Base-by-base conservation (phyloP, 2,888 invertebrate genomes). In the Cyclophora albipunctata region DNA sequence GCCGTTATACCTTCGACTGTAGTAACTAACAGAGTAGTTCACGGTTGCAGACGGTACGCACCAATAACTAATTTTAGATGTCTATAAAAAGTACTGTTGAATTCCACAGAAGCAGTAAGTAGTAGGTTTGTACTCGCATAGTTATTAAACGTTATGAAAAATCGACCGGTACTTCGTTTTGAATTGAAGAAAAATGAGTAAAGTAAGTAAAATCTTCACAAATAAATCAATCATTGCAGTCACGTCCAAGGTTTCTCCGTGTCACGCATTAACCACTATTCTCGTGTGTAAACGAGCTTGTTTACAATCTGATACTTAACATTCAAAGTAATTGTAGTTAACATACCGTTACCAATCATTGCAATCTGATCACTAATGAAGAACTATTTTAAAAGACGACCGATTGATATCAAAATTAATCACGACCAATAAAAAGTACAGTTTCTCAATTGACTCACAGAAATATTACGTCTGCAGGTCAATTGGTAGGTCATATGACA, bases 31-130 rank as follows among this genome's bases (percentile, higher is more conserved):
- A 20, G 20, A 20, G 20, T 20, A 37, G 37, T 37, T 37, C 37
- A 37, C 37, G 4, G 5, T 37, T 45, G 42, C 40, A 34, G 40
- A 46, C 44, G n/a, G 40, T 50, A 47, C 46, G 41, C 45, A 34
- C 42, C 67, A 69, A 69, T 72, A 71, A 64, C 75, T 80, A 81
- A 71, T 75, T 75, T 72, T 84, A 83, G 74, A 67, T 62, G 60
- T 72, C 78, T 80, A 80, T 78, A 74, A 78, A 75, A 77, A 80
- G 75, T 69, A 69, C 70, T 57, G 62, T 64, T 63, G 72, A 64
- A 81, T 78, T 80, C 76, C 73, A 66, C 62, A 64, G 68, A 63
- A 71, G 63, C 67, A 63, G 68, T 54, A 63, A 63, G 68, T 54
- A 63, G 64, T 50, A 20, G 55, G 55, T 57, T 51, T 42, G 42